Base-by-base conservation (phyloP, 2,888 invertebrate species). In the Osmoderma eremita region DNA sequence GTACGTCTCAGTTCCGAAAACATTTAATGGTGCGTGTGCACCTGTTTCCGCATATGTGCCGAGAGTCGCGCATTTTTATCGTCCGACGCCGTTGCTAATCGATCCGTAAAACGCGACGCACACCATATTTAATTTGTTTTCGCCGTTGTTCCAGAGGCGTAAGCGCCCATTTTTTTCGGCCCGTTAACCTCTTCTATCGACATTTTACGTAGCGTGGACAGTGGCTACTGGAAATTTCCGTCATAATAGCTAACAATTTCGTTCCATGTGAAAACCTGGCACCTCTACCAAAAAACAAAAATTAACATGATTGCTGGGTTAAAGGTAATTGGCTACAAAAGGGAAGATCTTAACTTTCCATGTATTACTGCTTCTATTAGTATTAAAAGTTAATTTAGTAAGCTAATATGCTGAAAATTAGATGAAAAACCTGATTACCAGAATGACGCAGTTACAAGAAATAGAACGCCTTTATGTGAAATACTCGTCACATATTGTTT, bases 81-180 rank as follows among this genome's bases (percentile, higher is more conserved):
- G 12, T 12, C 10, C 8, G 12, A 20, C n/a, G n/a, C 20, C 20
- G 49, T 12, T 22, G 22, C 49, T 49, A 49, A 49, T 49, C 49
- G 49, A 49, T 22, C 49, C 49, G 49, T 49, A 22, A 49, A 49
- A 49, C 22, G 17, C n/a, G 49, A 18, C 17, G 49, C 18, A 20
- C 49, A 10, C n/a, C 49, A 49, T 49, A 49, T 49, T 49, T 49
- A 49, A 49, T 49, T 22, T 20, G 20, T 2, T 49, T 20, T 49
- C 20, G 12, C 49, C 10, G 17, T 49, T n/a, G 22, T 22, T 12
- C 49, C 49, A 22, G 49, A 17, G 20, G 20, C 49, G 20, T 20
- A 49, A 22, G 20, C 49, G 12, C 49, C 49, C 49, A 30, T 49
- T 18, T 10, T n/a, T 49, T 49, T 6, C 6, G n/a, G 10, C 10